A percentile compares a stretch with the other conserved stretches of the same genome.
These are phyloP conservation scores for Rhamphomyia laevipes DNA, from an alignment of 2,888 invertebrate genomes.

Conservation along the genomic window DNA sequence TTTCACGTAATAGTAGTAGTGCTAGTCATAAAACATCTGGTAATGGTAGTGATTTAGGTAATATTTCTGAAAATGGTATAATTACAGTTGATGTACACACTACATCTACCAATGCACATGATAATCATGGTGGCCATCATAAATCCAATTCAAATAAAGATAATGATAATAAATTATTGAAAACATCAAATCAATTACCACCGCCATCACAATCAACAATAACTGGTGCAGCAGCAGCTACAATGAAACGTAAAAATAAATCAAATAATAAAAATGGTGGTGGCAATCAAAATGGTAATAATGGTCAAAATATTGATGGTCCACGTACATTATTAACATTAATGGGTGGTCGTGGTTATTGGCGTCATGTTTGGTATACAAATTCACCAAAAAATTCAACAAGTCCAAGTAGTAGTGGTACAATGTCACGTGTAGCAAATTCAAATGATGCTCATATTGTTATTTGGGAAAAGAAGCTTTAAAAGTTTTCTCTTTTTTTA, in stretches of 20 bases:
- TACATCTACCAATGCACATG: background rate
- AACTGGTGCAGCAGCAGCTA: constrained; percentile 21
- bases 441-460: constrained; percentile 80
- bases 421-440: constrained; percentile 53
- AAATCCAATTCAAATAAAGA: background rate
- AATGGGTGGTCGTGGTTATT: constrained; percentile 82
- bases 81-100: constrained; percentile 24
- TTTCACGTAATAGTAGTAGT: constrained; percentile 64
- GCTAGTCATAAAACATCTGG: constrained; percentile 50
- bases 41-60: constrained; percentile 36
- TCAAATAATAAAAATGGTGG: constrained; percentile 23
- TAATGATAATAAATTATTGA: background rate
- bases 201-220: background rate
- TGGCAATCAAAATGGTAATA: constrained; percentile 25
- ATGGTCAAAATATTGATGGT: constrained; percentile 30
- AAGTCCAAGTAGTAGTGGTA: constrained; percentile 13
- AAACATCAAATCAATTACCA: background rate
- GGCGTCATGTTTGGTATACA: constrained; percentile 60
- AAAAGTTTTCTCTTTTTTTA: constrained; percentile 26
- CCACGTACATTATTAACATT: constrained; percentile 70
- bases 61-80: constrained; percentile 43
- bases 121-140: background rate
- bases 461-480: constrained; percentile 80
- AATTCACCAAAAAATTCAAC: constrained; percentile 24
- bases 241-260: constrained; percentile 33